Evolutionary conservation across 2,113 vertebrate species (phyloP).

Genomic region (Fregetta grallaria): DNA sequence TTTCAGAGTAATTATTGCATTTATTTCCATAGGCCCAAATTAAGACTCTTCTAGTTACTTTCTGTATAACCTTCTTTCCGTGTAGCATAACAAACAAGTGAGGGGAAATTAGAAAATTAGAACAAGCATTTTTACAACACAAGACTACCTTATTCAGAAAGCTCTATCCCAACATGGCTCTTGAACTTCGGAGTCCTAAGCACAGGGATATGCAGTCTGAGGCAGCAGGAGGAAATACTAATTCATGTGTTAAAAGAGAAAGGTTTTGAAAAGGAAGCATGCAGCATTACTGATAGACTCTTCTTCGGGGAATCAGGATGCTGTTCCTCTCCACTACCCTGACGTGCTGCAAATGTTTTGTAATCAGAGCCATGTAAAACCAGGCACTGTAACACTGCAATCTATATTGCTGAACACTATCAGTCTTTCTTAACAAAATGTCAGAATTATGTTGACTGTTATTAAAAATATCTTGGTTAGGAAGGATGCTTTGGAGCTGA

Average conservation of each 20-base stretch:
- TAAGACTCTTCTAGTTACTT: background rate
- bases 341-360: background rate
- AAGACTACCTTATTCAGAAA: background rate
- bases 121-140: background rate
- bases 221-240: constrained; percentile 2
- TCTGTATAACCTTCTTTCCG: background rate
- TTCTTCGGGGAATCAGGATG: background rate
- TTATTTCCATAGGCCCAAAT: background rate
- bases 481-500: background rate
- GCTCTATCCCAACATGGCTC: background rate
- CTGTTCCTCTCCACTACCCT: background rate
- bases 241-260: background rate
- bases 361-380: background rate
- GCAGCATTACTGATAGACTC: background rate
- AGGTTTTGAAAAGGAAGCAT: constrained; percentile 11
- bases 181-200: background rate
- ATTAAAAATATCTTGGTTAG: background rate
- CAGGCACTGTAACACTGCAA: background rate
- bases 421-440: background rate
- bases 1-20: background rate
- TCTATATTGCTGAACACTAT: background rate
- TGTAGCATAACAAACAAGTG: background rate
- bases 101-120: background rate
- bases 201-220: background rate
- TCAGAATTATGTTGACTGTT: background rate